These are phyloP conservation scores for Clupea harengus DNA, from an alignment of 2,113 vertebrate species.

Conservation along the genomic window DNA sequence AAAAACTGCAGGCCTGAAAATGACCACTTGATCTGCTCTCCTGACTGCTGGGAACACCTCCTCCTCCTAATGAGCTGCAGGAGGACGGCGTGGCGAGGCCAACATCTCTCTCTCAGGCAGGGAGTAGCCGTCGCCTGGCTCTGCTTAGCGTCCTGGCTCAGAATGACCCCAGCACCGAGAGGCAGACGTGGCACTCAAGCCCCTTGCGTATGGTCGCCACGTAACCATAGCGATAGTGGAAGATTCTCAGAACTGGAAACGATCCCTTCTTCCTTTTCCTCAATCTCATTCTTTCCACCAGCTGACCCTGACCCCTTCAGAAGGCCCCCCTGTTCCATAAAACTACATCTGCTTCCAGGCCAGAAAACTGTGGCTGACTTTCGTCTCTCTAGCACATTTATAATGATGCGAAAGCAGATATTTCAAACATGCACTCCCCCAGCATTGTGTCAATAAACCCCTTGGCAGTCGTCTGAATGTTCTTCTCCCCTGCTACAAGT, in stretches of 20 bases:
- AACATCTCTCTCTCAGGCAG: too few species aligned
- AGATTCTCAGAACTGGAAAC: background rate
- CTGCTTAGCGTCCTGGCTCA: background rate
- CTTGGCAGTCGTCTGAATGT: background rate
- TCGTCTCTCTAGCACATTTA: background rate
- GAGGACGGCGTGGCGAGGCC: too few species aligned
- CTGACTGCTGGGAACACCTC: too few species aligned
- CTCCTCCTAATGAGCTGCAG: too few species aligned
- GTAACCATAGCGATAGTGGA: slow-evolving; percentile 48
- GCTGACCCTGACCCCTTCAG: slow-evolving; percentile 8
- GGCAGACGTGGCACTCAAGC: slow-evolving; percentile 34
- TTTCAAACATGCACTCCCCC: background rate
- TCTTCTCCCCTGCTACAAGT: background rate
- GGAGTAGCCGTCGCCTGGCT: background rate
- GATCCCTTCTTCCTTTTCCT: background rate
- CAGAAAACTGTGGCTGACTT: background rate
- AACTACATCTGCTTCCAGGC: background rate
- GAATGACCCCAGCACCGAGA: background rate
- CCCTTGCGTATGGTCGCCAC: slow-evolving; percentile 53
- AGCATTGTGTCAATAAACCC: background rate
- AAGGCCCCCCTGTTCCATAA: slow-evolving; percentile 14
- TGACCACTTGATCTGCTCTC: too few species aligned
- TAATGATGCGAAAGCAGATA: background rate
- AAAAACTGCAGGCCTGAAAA: too few species aligned
- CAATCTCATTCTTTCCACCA: background rate